Percentiles rank a stretch among this genome's conserved stretches.
Conservation (phyloP, 2,113 vertebrate genomes). For the Chamaetylas fuelleborni region DNA sequence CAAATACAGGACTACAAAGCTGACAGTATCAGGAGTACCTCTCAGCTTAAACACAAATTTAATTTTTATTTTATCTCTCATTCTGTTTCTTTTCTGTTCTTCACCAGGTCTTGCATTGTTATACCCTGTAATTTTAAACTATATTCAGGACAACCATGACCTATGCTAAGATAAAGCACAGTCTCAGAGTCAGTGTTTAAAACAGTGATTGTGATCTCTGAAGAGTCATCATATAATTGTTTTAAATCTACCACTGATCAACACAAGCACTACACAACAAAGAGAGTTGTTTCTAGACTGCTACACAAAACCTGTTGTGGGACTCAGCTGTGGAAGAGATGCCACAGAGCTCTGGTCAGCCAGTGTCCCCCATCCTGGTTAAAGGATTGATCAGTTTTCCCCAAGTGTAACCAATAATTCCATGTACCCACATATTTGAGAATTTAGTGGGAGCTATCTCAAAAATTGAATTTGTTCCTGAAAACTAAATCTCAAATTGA, state of each 20-base stretch:
- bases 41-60: neutral
- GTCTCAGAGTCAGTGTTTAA: neutral
- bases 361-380: neutral
- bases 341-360: neutral
- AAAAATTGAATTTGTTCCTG: neutral
- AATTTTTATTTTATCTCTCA: neutral
- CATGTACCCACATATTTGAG: neutral
- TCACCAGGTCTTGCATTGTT: neutral
- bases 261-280: neutral
- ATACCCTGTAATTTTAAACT: neutral
- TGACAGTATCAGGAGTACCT: rapidly evolving
- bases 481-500: neutral
- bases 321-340: neutral
- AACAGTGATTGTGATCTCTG: neutral
- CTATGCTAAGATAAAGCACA: neutral
- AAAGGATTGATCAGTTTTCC: neutral
- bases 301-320: neutral
- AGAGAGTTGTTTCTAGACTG: neutral
- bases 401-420: neutral
- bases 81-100: neutral
- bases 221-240: neutral
- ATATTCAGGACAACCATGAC: neutral
- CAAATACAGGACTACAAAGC: neutral
- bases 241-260: neutral
- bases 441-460: neutral